These are phyloP conservation scores for Anguilla megastoma DNA, from an alignment of 2,797 vertebrate genomes.

Conservation along the genomic window DNA sequence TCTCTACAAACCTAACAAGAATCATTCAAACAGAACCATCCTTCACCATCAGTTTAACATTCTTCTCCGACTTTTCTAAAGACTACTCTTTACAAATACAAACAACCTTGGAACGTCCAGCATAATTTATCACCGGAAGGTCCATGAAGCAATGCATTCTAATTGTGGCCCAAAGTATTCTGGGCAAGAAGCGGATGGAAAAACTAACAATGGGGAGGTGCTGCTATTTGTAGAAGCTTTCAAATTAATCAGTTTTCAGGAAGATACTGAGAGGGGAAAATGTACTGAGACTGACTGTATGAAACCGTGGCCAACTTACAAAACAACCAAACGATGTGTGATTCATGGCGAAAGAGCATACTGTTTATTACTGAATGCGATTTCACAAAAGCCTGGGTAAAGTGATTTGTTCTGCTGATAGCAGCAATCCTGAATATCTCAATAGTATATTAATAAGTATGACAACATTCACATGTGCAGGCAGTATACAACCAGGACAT, in stretches of 20 bases:
- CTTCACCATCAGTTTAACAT: background rate
- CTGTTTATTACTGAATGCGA: background rate
- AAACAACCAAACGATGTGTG: background rate
- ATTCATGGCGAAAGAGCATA: background rate
- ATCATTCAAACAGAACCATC: background rate
- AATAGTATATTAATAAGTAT: background rate
- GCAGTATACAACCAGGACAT: background rate
- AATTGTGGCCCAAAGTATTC: background rate
- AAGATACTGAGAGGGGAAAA: background rate
- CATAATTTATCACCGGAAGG: background rate
- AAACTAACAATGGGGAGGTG: background rate
- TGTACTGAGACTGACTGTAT: background rate
- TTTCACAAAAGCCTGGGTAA: background rate
- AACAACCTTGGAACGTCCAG: background rate
- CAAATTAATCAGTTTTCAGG: background rate
- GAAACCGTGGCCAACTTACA: background rate
- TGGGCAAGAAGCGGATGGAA: background rate
- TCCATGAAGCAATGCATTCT: background rate
- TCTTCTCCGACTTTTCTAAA: background rate
- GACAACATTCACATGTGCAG: background rate
- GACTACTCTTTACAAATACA: background rate
- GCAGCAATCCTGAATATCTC: background rate
- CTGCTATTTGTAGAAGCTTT: background rate
- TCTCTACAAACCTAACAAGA: background rate
- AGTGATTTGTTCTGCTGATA: background rate